These are phyloP conservation scores for Lophura swinhoii DNA, from an alignment of 2,797 vertebrate genomes.

Conservation along the genomic window DNA sequence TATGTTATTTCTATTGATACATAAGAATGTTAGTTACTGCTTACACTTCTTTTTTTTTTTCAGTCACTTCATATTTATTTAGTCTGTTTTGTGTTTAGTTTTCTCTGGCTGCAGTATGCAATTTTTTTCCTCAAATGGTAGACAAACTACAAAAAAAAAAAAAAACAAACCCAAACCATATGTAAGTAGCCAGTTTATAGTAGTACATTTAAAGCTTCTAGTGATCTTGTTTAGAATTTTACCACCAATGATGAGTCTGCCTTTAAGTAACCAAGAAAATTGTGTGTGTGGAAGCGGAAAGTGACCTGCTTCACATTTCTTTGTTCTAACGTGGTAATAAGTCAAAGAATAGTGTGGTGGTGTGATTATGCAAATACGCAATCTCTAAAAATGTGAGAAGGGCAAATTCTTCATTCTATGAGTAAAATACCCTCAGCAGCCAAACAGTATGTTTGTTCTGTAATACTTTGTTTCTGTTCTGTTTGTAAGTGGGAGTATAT, in stretches of 20 bases:
- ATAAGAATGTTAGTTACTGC: too few relatives aligned
- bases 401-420: background rate
- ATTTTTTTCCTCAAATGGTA: background rate
- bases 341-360: background rate
- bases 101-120: background rate
- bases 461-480: background rate
- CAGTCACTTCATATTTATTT: background rate
- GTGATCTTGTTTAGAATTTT: background rate
- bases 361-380: background rate
- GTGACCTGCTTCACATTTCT: background rate
- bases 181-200: background rate
- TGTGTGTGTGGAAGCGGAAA: background rate
- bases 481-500: background rate
- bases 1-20: too few relatives aligned
- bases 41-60: background rate
- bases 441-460: background rate
- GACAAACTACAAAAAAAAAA: too few relatives aligned
- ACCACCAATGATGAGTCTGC: background rate
- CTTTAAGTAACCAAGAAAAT: background rate
- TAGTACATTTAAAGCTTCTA: background rate
- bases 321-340: background rate
- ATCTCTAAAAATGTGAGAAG: background rate
- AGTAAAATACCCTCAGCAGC: background rate
- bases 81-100: background rate
- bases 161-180: too few relatives aligned